Evolutionary conservation across 92 coral and sea anemone genomes (phyloP).

Genomic region (Palythoa caribaeorum): DNA sequence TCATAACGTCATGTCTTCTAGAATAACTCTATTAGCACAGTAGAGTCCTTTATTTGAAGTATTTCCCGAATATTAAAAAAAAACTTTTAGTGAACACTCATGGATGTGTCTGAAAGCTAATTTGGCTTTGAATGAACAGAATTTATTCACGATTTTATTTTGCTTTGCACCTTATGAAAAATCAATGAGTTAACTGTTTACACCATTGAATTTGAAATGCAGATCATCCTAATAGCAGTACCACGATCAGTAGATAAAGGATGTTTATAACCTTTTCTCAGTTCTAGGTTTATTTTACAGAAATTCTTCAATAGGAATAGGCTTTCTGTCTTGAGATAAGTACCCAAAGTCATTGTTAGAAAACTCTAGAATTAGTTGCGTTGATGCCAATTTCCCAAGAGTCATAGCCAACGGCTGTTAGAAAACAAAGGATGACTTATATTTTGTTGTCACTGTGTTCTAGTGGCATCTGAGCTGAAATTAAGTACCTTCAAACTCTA

Average conservation of each 20-base stretch:
- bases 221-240: not conserved
- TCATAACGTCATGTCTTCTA: not conserved
- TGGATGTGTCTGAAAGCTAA: not conserved
- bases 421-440: too few species aligned
- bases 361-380: too few species aligned
- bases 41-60: not conserved
- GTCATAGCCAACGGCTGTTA: too few species aligned
- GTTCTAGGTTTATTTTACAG: not conserved
- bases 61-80: not conserved
- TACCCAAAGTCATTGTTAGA: too few species aligned
- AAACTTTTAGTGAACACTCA: not conserved
- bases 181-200: not conserved
- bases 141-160: not conserved
- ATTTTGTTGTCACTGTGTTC: too few species aligned
- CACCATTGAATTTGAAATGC: not conserved
- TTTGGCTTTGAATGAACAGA: not conserved
- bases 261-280: not conserved
- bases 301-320: too few species aligned
- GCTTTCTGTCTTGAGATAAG: too few species aligned
- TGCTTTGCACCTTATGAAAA: constrained; percentile 20
- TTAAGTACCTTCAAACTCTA: too few species aligned
- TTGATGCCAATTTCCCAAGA: too few species aligned
- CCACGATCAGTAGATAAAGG: not conserved
- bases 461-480: too few species aligned
- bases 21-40: not conserved